phyloP scores from a whole-genome alignment of 2,797 vertebrate genomes.

The Microhierax caerulescens region DNA sequence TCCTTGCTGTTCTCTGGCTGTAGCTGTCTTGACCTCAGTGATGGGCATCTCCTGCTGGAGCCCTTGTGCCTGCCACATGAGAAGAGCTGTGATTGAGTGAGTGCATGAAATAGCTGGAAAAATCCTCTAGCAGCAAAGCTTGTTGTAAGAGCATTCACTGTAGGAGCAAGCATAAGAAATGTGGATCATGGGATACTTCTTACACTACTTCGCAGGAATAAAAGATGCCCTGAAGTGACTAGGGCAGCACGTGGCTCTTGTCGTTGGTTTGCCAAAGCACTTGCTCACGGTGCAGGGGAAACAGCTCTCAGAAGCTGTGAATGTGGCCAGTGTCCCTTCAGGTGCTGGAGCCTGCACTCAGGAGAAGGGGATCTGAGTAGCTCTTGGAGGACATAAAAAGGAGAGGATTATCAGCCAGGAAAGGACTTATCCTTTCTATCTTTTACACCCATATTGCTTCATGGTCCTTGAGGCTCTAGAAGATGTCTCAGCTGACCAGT shows the following conservation, averaged over 20 bases:
- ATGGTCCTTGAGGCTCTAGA: not conserved
- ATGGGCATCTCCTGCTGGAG: not conserved
- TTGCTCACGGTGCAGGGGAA: not conserved
- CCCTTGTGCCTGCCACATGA: not conserved
- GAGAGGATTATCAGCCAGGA: not conserved
- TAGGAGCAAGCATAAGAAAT: not conserved
- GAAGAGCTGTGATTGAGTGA: not conserved
- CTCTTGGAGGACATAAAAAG: not conserved
- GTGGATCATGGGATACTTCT: fast-evolving
- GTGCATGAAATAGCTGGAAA: not conserved
- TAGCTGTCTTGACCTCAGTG: not conserved
- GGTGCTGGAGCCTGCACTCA: not conserved
- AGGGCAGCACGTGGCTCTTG: fast-evolving
- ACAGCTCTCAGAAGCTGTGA: not conserved
- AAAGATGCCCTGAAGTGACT: not conserved
- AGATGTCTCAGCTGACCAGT: not conserved
- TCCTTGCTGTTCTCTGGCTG: not conserved
- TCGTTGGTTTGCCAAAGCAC: not conserved
- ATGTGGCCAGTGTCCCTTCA: not conserved
- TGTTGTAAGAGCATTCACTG: not conserved
- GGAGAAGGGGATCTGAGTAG: not conserved
- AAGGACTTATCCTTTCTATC: not conserved
- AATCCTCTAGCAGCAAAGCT: not conserved
- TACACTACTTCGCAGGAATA: not conserved
- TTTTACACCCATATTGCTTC: not conserved